Conservation (phyloP, 30 jellyfish, hydroid and myxozoan species). For the Pseudorhiza aurosa region DNA sequence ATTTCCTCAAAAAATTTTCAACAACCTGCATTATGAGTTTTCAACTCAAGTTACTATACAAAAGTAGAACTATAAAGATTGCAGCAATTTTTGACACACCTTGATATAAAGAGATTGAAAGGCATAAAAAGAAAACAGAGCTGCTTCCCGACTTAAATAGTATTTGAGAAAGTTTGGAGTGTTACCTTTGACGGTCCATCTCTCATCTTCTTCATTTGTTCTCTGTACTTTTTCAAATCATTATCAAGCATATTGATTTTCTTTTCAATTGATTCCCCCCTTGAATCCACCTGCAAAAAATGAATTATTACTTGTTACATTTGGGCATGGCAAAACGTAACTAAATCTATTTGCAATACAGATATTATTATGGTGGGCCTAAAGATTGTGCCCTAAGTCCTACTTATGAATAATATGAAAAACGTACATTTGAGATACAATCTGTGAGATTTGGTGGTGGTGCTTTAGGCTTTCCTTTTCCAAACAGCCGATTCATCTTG, state of each 20-base stretch:
- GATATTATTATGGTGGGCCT: background rate
- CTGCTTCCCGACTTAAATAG: no score
- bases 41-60: background rate
- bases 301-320: background rate
- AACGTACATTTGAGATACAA: conserved; percentile 78
- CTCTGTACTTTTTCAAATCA: conserved; percentile 88
- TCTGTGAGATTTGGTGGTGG: conserved; percentile 97
- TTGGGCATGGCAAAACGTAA: background rate
- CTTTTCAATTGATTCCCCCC: conserved; percentile 97
- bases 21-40: no score
- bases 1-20: no score
- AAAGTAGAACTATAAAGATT: no score
- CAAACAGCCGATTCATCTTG: conserved; percentile 93
- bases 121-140: no score
- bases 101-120: no score
- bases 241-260: conserved; percentile 89
- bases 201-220: conserved; percentile 99
- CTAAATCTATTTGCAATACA: no score
- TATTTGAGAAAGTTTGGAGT: background rate
- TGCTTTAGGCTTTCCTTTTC: conserved; percentile 87
- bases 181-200: conserved; percentile 98
- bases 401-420: background rate
- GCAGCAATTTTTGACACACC: no score
- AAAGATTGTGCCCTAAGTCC: no score
- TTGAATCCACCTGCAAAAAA: conserved; percentile 85